A percentile compares a stretch with the other conserved stretches of the same genome.
Conservation (phyloP, 2,797 vertebrate species). For the Scleropages formosus region DNA sequence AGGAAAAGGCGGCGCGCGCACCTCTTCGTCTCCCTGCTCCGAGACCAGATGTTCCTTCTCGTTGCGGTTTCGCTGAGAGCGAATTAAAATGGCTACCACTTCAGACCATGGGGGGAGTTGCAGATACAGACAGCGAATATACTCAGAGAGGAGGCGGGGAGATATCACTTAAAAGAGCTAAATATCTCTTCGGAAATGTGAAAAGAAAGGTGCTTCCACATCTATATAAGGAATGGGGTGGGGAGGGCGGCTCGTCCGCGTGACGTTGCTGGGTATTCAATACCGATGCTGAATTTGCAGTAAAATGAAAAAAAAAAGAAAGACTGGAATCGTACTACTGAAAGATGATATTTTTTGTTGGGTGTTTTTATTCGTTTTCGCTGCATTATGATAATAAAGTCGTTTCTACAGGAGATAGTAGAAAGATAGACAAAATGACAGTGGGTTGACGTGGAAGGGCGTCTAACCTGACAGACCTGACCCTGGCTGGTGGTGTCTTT, state of each 20-base stretch:
- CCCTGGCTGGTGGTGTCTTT: too few relatives aligned
- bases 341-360: background rate
- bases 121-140: constrained; percentile 32
- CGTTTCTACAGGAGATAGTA: too few relatives aligned
- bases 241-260: background rate
- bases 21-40: background rate
- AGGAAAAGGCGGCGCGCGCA: background rate
- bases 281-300: background rate
- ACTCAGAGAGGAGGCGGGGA: constrained; percentile 30
- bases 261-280: constrained; percentile 9
- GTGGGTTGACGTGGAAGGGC: too few relatives aligned
- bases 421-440: too few relatives aligned
- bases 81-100: constrained; percentile 40
- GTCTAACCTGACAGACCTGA: too few relatives aligned
- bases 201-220: constrained; percentile 10
- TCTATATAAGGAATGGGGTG: constrained; percentile 19
- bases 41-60: too few relatives aligned
- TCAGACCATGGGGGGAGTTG: constrained; percentile 26
- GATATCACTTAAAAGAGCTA: background rate
- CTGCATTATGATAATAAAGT: background rate
- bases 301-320: background rate
- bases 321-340: background rate
- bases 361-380: background rate
- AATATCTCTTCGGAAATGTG: constrained; percentile 19
- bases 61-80: constrained; percentile 15